Conservation (phyloP, 1,140 invertebrate species). For the Amphibalanus amphitrite region DNA sequence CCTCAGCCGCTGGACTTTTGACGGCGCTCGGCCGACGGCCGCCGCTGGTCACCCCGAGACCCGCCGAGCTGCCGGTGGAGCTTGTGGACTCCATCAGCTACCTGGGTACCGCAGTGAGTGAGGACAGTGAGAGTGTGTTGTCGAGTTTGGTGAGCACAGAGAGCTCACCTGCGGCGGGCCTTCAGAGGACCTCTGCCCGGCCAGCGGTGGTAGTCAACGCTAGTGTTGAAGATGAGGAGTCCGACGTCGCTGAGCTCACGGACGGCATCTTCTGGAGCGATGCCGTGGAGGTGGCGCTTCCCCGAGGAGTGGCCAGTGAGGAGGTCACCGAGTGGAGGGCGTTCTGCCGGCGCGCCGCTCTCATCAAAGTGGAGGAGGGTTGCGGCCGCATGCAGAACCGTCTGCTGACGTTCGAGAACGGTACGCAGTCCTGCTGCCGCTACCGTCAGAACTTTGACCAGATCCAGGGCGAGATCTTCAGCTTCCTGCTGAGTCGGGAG, state of each 20-base stretch:
- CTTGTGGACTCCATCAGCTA: no score
- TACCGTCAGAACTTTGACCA: conserved; percentile 76
- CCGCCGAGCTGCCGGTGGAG: background rate
- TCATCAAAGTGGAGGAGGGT: conserved; percentile 51
- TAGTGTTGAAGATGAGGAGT: no score
- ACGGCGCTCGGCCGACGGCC: background rate
- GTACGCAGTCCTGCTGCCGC: conserved; percentile 52
- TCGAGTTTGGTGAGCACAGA: no score
- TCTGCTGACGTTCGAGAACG: conserved; percentile 53
- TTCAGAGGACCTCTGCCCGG: no score
- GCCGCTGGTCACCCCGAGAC: background rate
- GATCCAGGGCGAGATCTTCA: conserved; percentile 75
- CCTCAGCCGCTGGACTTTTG: background rate
- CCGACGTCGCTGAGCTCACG: conserved; percentile 18
- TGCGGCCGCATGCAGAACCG: conserved; percentile 78
- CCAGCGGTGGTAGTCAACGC: background rate
- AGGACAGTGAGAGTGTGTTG: no score
- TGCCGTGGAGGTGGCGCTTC: conserved; percentile 44
- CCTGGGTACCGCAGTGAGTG: no score
- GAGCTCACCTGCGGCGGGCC: no score
- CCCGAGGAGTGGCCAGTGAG: conserved; percentile 42
- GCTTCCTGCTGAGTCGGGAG: conserved; percentile 56
- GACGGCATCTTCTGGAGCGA: conserved; percentile 51
- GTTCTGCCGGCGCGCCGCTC: conserved; percentile 39
- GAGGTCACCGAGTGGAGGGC: conserved; percentile 45